Evolutionary conservation across 2,888 invertebrate species (phyloP).

Genomic region (Ennomos erosarius): DNA sequence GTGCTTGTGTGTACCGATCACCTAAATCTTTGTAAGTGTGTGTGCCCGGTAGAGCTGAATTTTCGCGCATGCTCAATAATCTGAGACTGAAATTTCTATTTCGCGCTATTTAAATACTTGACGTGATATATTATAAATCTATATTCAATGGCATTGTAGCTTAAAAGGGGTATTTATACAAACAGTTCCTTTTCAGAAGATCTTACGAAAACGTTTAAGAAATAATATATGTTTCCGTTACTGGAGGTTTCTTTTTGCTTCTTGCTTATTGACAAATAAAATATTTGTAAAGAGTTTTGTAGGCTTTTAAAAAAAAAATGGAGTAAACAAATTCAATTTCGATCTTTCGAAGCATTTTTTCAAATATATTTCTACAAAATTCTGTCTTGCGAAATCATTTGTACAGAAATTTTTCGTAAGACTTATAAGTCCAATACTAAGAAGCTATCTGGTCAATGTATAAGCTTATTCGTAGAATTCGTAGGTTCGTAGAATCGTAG

Average conservation of each 20-base stretch:
- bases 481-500: too few relatives aligned
- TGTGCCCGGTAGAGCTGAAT: constrained; percentile 55
- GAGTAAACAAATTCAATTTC: neutral
- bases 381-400: neutral
- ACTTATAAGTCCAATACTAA: too few relatives aligned
- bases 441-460: too few relatives aligned
- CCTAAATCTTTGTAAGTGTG: constrained; percentile 59
- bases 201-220: neutral
- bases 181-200: neutral
- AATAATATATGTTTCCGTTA: neutral
- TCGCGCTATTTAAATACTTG: constrained; percentile 65
- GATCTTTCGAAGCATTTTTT: neutral
- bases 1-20: constrained; percentile 60
- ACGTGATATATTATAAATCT: constrained; percentile 33
- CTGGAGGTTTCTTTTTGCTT: constrained; percentile 4
- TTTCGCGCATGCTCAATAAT: constrained; percentile 63
- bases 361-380: too few relatives aligned
- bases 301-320: neutral
- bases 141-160: constrained; percentile 32
- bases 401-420: too few relatives aligned
- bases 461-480: too few relatives aligned
- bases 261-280: constrained; percentile 13
- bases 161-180: constrained; percentile 9
- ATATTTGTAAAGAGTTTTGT: constrained; percentile 16
- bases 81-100: constrained; percentile 65